Conservation (phyloP, 2,797 vertebrate genomes). For the Pipistrellus kuhlii region DNA sequence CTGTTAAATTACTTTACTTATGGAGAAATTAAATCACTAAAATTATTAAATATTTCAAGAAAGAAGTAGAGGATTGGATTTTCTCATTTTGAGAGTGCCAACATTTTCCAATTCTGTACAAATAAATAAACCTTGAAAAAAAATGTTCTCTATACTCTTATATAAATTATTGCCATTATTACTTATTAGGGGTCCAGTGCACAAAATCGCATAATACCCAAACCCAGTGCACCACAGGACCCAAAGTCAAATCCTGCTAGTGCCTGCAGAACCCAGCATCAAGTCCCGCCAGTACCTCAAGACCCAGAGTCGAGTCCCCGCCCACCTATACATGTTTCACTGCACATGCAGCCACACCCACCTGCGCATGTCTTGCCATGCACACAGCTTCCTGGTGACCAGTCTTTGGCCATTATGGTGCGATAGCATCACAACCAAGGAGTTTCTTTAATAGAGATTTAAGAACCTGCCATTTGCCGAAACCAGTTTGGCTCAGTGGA, state of each 20-base stretch:
- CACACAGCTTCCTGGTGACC: no score
- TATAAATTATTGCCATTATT: background rate
- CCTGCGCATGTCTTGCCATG: no score
- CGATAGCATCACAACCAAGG: no score
- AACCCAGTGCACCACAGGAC: rapidly evolving
- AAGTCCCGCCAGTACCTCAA: no score
- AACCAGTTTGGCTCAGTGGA: no score
- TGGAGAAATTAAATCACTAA: background rate
- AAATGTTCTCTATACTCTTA: constrained; percentile 2
- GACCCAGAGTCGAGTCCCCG: no score
- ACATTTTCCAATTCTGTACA: background rate
- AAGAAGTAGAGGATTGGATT: background rate
- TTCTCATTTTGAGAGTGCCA: constrained; percentile 35
- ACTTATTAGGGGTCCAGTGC: background rate
- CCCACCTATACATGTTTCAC: no score
- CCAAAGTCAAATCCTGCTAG: no score
- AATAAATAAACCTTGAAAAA: background rate
- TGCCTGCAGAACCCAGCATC: no score
- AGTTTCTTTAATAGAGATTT: background rate
- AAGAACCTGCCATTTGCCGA: background rate
- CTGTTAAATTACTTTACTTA: background rate
- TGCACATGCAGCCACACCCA: no score
- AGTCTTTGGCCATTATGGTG: no score
- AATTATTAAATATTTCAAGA: constrained; percentile 50
- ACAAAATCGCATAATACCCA: no score